Conservation (phyloP, 2,888 invertebrate genomes). For the Didymodactylos carnosus region DNA sequence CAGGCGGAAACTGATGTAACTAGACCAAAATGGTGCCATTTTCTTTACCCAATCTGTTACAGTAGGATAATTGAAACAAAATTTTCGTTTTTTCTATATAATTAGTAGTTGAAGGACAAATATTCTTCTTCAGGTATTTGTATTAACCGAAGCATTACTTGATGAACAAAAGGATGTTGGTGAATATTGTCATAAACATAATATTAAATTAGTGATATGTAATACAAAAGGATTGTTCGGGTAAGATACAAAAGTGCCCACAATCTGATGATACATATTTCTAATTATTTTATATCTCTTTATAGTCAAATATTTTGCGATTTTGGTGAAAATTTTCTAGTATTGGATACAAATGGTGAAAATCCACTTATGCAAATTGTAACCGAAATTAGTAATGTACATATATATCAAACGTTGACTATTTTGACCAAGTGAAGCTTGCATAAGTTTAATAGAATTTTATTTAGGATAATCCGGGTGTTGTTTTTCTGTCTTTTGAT, state of each 20-base stretch:
- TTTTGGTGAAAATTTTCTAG: constrained; percentile 69
- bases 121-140: background rate
- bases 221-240: constrained; percentile 79
- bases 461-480: constrained; percentile 44
- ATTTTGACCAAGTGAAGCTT: background rate
- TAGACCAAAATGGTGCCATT: no score
- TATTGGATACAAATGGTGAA: constrained; percentile 75
- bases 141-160: background rate
- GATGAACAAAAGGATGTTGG: background rate
- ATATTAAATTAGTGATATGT: constrained; percentile 65
- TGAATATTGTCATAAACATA: constrained; percentile 48
- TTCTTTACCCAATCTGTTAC: no score
- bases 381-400: background rate
- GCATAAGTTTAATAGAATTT: background rate
- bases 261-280: background rate
- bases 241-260: background rate
- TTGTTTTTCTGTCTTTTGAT: constrained; percentile 85
- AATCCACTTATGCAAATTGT: constrained; percentile 23
- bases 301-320: constrained; percentile 72
- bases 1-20: no score
- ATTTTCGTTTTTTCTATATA: background rate
- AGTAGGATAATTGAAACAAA: background rate
- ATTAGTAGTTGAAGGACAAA: background rate
- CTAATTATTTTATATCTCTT: background rate
- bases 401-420: no score